Evolutionary conservation across 2,797 vertebrate genomes (phyloP).

Genomic region (Leptatherina wallacei): DNA sequence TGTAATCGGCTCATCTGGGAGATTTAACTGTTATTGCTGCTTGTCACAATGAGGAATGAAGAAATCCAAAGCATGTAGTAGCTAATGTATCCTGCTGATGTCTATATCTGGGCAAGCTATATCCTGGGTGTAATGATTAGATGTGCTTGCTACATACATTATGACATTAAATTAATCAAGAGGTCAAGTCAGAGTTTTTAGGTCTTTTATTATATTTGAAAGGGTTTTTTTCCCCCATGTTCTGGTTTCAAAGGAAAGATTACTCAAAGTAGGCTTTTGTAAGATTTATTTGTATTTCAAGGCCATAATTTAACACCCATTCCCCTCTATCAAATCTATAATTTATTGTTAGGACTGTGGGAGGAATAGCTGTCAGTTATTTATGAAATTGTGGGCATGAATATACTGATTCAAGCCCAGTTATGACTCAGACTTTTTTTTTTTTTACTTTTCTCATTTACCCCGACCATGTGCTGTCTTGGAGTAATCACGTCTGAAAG

Average conservation of each 20-base stretch:
- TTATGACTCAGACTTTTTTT: conserved; percentile 48
- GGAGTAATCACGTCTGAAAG: conserved; percentile 38
- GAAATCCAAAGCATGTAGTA: not conserved
- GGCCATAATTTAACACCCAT: not conserved
- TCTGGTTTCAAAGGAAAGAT: not conserved
- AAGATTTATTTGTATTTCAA: not conserved
- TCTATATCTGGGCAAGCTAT: not conserved
- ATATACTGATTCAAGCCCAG: conserved; percentile 36
- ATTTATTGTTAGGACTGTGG: conserved; percentile 6
- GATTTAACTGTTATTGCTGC: not conserved
- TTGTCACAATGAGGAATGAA: not conserved
- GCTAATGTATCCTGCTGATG: not conserved
- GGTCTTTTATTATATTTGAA: not conserved
- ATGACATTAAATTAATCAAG: not conserved
- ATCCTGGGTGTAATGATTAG: not conserved
- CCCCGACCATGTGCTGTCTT: conserved; percentile 33
- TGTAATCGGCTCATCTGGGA: not conserved
- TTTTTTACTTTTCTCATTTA: conserved; percentile 45
- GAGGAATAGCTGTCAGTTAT: conserved; percentile 42
- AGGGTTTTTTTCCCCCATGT: not conserved
- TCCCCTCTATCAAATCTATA: not conserved
- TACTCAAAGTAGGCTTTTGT: not conserved
- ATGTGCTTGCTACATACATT: not conserved
- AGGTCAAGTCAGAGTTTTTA: not conserved
- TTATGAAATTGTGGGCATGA: conserved; percentile 43